Evolutionary conservation across 2,888 invertebrate species (phyloP), one percentile per base, ranked within the genome.

Genomic region (Kuschelorhynchus macadamiae): DNA sequence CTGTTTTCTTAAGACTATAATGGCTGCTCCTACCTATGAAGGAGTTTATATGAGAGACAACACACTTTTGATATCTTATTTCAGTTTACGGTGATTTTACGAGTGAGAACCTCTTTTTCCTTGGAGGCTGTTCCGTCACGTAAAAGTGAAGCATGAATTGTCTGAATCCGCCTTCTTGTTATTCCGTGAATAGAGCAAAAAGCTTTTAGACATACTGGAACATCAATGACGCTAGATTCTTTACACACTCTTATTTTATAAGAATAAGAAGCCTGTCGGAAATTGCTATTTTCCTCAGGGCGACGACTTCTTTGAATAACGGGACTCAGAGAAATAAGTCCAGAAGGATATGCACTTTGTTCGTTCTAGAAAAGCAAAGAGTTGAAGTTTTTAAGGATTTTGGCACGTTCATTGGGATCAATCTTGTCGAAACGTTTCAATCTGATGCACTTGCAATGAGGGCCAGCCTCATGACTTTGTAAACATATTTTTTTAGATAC

Each of bases 311-410:
- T 44, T 44, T 44, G 44, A 9, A 5, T 9, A 17, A 44, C 16
- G 12, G 41, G 11, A n/a, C 17, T 11, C 17, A 30, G 16, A 18
- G 46, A 17, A 16, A 46, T 46, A 8, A 44, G 20, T 30, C 33
- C 46, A 33, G 42, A 46, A 21, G 46, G 33, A 11, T 57, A 57
- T 17, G 57, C 57, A 44, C 46, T 57, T 46, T 57, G 57, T 33
- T 46, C 57, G 12, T 57, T 33, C 46, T 46, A 57, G 11, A 33
- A 46, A 11, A 16, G 18, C 20, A 57, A 18, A 18, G 2, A 14
- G 18, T 56, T 56, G 21, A 56, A 44, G n/a, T 17, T 1, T 46
- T 46, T 21, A 46, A 46, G 1, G 8, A 21, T 46, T 25, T 21
- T 21, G 12, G 21, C 12, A 7, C 21, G 2, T 25, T 46, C 12